A percentile compares a stretch with the other conserved stretches of the same genome.
Evolutionary conservation across 2,113 vertebrate genomes (phyloP).

Genomic region (Camelus bactrianus): DNA sequence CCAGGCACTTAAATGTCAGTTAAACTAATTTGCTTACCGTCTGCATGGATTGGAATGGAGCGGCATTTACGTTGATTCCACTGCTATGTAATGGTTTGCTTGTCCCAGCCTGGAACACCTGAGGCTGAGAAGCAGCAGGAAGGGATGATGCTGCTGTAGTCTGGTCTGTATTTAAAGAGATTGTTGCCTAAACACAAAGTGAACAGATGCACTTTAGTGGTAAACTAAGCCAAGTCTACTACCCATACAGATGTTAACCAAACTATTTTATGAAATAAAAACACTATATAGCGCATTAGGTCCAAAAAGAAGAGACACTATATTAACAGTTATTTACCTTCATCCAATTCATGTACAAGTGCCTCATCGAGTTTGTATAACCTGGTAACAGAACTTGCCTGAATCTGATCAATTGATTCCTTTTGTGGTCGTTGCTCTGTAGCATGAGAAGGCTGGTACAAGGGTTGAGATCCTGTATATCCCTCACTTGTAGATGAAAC

Average conservation of each 20-base stretch:
- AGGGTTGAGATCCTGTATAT: slow-evolving; percentile 91
- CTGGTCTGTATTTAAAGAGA: slow-evolving; percentile 95
- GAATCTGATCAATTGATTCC: slow-evolving; percentile 94
- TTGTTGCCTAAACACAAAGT: slow-evolving; percentile 89
- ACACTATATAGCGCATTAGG: neutral
- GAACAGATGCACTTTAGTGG: slow-evolving; percentile 63
- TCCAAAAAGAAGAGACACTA: neutral
- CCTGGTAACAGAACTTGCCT: slow-evolving; percentile 87
- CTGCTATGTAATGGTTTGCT: slow-evolving; percentile 96
- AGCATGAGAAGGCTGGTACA: slow-evolving; percentile 94
- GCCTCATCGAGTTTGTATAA: neutral
- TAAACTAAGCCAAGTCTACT: slow-evolving; percentile 16
- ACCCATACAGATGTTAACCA: neutral
- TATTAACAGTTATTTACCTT: neutral
- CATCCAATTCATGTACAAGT: neutral
- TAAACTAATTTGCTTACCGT: slow-evolving; percentile 89
- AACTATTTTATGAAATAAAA: slow-evolving; percentile 50
- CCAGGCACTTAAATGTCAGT: neutral
- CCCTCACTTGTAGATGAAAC: slow-evolving; percentile 93
- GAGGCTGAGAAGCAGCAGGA: slow-evolving; percentile 95
- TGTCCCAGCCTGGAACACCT: slow-evolving; percentile 96
- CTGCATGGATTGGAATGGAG: slow-evolving; percentile 99
- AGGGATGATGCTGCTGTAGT: slow-evolving; percentile 92
- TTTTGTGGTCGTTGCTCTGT: slow-evolving; percentile 93
- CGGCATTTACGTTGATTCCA: slow-evolving; percentile 99